Base-by-base conservation (phyloP, 2,113 vertebrate species). In the Naja naja region DNA sequence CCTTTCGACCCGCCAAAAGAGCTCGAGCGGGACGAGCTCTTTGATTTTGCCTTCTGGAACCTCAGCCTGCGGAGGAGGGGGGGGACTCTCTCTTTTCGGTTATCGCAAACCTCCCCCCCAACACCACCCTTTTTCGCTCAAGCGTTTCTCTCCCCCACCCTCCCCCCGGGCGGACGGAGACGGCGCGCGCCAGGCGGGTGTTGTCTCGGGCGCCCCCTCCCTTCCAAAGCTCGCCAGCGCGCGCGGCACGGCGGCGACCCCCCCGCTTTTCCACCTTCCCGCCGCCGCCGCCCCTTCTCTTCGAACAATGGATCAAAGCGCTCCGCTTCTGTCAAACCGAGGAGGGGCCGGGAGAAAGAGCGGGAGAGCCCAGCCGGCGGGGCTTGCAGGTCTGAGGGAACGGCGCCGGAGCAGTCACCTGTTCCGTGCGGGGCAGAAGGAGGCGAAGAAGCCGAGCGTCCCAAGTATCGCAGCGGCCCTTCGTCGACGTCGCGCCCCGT, bases 241-340 rank as follows among this genome's bases (percentile, higher is more conserved):
- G 89, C 45, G 45, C 49, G 30, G 27, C n/a, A 12, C n/a, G 39
- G 55, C 39, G 34, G 39, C 39, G 55, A 1, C 27, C 12, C 3
- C 11, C 34, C 43, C 43, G 2, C 43, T 43, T 49, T 49, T 49
- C 8, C 47, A 49, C 47, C 47, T 49, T 49, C 8, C 47, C 47
- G 47, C 3, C 54, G 85, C 88, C 91, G 20, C 95, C 96, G 95
- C 95, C 95, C 96, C 95, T 93, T 95, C 94, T 93, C 90, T 94
- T 45, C 87, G 94, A 95, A 96, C 95, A 96, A 96, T 94, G 91
- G 95, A 91, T 85, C 58, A 85, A 12, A 54, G 58, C 23, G 34
- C 34, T 39, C 89, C n/a, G 49, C 93, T 92, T 92, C 93, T 93
- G 93, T 92, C 95, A 94, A 54, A 9, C 5, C 18, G 22, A 4